Evolutionary conservation across 37 sponge, comb jelly and placozoan species (phyloP), one percentile per base, ranked within the genome.

Genomic region (Halichondria panicea): DNA sequence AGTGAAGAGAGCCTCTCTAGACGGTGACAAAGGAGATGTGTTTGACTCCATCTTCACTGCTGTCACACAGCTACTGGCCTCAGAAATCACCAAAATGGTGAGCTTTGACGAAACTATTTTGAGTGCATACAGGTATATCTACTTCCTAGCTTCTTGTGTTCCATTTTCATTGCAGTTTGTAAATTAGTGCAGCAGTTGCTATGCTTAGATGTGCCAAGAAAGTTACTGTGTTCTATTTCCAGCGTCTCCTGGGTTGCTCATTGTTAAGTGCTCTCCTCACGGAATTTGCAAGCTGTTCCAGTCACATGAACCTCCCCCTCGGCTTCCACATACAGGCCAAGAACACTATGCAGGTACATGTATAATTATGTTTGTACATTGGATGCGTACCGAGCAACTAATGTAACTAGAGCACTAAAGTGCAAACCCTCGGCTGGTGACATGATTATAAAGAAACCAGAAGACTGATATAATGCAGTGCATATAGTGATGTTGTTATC

Each of bases 301-400:
- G 79, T 33, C 25, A 43, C 43, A 68, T 79, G 21, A 84, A 88
- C 6, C 74, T 91, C 34, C 68, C 88, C 22, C 63, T 81, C 1
- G 83, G 86, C 58, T 91, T 81, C 42, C 82, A 78, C 45, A 33
- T 66, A 36, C 66, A 71, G 39, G 81, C 84, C 79, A 91, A 91
- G 74, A 71, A 71, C 48, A 62, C 68, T 28, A 68, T 91, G 18
- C 79, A 91, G 70, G 88, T 82, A 56, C 41, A 12, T 31, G n/a
- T n/a, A n/a, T n/a, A n/a, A n/a, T n/a, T n/a, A n/a, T n/a, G n/a
- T n/a, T n/a, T n/a, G n/a, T n/a, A n/a, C n/a, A n/a, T n/a, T n/a
- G n/a, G n/a, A n/a, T n/a, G n/a, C n/a, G n/a, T n/a, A n/a, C n/a
- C n/a, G n/a, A n/a, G n/a, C n/a, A n/a, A n/a, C n/a, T n/a, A n/a